A percentile compares a stretch with the other conserved stretches of the same genome.
phyloP scores from a whole-genome alignment of 2,113 vertebrate species.

The Cyprinus carpio region DNA sequence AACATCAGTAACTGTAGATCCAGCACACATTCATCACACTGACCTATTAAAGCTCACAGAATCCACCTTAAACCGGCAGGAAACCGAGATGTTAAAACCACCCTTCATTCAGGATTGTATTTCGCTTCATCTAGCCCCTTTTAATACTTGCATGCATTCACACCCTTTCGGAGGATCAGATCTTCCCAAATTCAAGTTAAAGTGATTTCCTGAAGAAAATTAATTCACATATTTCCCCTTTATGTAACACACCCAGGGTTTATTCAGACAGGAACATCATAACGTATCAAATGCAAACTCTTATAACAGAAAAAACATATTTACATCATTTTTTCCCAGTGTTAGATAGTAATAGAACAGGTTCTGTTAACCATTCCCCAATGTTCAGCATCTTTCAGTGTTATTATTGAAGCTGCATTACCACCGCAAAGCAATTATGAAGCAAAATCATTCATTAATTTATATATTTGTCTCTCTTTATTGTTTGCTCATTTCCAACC shows the following conservation, averaged over 20 bases:
- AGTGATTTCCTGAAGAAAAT: slow-evolving; percentile 28
- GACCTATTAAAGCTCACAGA: slow-evolving; percentile 67
- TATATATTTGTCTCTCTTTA: not conserved
- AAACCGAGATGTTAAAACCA: slow-evolving; percentile 60
- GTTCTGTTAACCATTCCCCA: not conserved
- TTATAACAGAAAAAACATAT: not conserved
- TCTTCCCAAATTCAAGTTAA: slow-evolving; percentile 21
- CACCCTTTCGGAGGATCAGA: slow-evolving; percentile 18
- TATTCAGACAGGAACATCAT: slow-evolving; percentile 2
- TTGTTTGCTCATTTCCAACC: not conserved
- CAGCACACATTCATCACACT: slow-evolving; percentile 64
- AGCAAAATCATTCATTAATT: not conserved
- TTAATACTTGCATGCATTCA: slow-evolving; percentile 7
- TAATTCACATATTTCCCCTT: not conserved
- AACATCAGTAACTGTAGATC: slow-evolving; percentile 73
- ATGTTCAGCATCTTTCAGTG: not conserved
- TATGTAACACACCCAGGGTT: slow-evolving; percentile 25
- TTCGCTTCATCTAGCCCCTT: slow-evolving; percentile 40
- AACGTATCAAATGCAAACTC: not conserved
- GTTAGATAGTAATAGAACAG: not conserved
- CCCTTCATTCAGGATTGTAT: slow-evolving; percentile 61
- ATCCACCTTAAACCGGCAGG: slow-evolving; percentile 61
- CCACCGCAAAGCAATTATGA: not conserved
- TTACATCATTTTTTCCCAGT: not conserved
- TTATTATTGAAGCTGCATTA: not conserved